Percentiles rank a stretch among this genome's conserved stretches.
These are phyloP conservation scores for Notarius quadriscutis DNA, from an alignment of 2,113 vertebrate species.

Conservation along the genomic window DNA sequence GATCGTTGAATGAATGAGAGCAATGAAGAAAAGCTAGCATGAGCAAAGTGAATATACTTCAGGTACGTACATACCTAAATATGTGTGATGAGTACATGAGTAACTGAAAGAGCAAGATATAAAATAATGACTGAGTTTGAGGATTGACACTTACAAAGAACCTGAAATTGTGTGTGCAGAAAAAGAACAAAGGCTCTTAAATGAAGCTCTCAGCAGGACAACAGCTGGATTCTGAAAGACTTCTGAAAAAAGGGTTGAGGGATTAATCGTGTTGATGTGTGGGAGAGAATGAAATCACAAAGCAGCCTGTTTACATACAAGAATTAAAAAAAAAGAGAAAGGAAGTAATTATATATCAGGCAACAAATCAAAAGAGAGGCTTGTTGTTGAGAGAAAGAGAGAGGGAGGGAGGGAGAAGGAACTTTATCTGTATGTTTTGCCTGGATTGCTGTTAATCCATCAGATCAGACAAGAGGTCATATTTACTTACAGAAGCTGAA, in stretches of 20 bases:
- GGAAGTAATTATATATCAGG: constrained; percentile 38
- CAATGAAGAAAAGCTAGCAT: not conserved
- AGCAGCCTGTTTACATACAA: constrained; percentile 42
- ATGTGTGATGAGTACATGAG: not conserved
- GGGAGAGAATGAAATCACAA: constrained; percentile 29
- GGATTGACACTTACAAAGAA: not conserved
- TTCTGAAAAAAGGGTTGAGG: constrained; percentile 63
- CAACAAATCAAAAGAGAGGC: not conserved
- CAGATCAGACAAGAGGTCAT: constrained; percentile 67
- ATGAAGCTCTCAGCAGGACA: not conserved
- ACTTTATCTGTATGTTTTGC: constrained; percentile 72
- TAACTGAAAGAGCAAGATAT: not conserved
- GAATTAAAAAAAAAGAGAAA: not conserved
- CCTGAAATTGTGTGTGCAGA: not conserved
- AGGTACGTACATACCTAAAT: not conserved
- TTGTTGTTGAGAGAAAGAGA: constrained; percentile 43
- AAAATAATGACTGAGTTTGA: not conserved
- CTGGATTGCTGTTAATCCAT: constrained; percentile 69
- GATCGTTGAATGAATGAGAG: not conserved
- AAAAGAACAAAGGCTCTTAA: not conserved
- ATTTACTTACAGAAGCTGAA: constrained; percentile 73
- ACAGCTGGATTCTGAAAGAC: not conserved
- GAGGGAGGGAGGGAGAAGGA: constrained; percentile 61
- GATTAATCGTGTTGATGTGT: constrained; percentile 64
- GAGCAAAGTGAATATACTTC: not conserved